These are phyloP conservation scores for Nemoura dubitans DNA, from an alignment of 2,888 invertebrate species.

Conservation along the genomic window DNA sequence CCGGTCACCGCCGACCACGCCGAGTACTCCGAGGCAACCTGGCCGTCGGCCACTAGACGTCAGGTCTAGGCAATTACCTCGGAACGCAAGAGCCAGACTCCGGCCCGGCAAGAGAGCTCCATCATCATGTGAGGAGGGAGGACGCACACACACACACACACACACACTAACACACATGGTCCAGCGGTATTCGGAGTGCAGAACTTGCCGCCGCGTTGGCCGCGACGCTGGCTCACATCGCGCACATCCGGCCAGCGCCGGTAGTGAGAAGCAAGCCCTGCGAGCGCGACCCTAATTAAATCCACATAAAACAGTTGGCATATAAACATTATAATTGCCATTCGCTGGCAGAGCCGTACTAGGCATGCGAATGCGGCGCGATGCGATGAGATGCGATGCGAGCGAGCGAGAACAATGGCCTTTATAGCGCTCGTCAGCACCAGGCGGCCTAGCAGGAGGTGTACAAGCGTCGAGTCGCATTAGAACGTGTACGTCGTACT, in stretches of 20 bases:
- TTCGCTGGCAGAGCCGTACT: neutral
- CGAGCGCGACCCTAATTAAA: neutral
- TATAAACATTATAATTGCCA: neutral
- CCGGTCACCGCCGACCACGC: neutral
- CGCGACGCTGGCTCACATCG: neutral
- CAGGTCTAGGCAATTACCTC: neutral
- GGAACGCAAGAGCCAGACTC: neutral
- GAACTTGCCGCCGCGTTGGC: neutral
- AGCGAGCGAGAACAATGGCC: neutral
- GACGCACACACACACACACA: too few species aligned
- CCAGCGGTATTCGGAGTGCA: neutral
- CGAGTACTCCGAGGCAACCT: neutral
- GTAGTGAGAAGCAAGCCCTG: neutral
- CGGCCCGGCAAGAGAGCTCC: neutral
- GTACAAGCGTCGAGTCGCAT: neutral
- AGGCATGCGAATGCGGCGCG: neutral
- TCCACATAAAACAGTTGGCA: slow-evolving; percentile 12
- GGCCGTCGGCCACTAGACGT: neutral
- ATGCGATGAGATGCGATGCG: too few species aligned
- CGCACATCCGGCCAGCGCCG: neutral
- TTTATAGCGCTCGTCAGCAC: too few species aligned
- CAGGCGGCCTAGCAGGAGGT: neutral
- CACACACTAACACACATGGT: neutral
- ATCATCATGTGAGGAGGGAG: too few species aligned
- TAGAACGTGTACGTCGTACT: neutral